Conservation (phyloP, 2,797 vertebrate genomes). For the Gambelia wislizenii region DNA sequence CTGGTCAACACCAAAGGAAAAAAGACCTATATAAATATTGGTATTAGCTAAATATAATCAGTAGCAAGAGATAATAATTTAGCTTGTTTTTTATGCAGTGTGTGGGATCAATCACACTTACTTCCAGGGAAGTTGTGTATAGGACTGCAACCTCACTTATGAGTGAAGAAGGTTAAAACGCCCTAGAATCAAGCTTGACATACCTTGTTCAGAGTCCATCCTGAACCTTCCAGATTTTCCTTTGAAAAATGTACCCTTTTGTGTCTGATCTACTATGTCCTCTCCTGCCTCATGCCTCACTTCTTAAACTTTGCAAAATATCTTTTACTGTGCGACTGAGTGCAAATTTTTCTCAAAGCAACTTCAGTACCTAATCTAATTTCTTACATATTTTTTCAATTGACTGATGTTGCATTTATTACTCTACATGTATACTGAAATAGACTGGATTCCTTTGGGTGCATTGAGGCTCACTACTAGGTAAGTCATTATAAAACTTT, state of each 20-base stretch:
- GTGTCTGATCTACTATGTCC: neutral
- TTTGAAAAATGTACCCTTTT: neutral
- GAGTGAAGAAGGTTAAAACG: neutral
- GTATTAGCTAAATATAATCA: conserved; percentile 1
- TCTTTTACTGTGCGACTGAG: neutral
- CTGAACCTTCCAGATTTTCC: neutral
- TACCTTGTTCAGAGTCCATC: neutral
- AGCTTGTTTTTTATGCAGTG: neutral
- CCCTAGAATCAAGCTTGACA: neutral
- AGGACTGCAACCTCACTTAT: neutral
- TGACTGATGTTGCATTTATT: neutral
- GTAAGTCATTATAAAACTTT: neutral
- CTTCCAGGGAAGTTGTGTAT: neutral
- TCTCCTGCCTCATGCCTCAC: neutral
- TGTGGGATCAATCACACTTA: neutral
- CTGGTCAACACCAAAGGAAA: neutral
- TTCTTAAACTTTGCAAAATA: neutral
- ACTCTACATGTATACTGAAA: neutral
- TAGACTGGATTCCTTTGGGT: neutral
- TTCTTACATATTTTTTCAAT: neutral
- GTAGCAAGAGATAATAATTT: neutral
- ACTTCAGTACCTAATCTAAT: neutral
- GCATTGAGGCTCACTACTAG: neutral
- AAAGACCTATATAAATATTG: neutral
- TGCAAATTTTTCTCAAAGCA: neutral